Evolutionary conservation across 1,140 invertebrate genomes (phyloP), one percentile per base, ranked within the genome.

Genomic region (Sitobion miscanthi): DNA sequence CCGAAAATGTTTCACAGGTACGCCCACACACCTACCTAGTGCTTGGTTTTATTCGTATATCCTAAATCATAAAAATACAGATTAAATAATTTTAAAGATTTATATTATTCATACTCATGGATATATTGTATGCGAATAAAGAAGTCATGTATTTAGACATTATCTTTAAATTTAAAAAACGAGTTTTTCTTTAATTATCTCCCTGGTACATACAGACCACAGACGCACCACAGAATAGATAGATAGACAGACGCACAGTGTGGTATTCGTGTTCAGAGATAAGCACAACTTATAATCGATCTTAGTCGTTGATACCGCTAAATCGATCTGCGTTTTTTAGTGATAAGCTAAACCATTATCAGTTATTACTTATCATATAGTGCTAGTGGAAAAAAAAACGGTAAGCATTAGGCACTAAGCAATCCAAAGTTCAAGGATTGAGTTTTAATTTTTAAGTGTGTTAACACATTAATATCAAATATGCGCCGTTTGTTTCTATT

Each of bases 381-480:
- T 20, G 42, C 3, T 14, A 90, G 38, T 69, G 52, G 87, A 38
- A 57, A 90, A 25, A 25, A 69, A 45, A 57, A 90, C 88, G 23
- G 54, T 62, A 45, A 85, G 52, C 47, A 69, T 2, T 30, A 1
- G 1, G 52, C 47, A 69, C 8, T 30, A 1, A 17, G 9, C 25
- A 91, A 38, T 92, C 9, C 91, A 86, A 93, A 93, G 91, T 93
- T 86, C 91, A 93, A 93, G 90, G 82, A 86, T 86, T 38, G 11
- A 54, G 49, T 87, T 93, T 30, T n/a, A 88, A 88, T 21, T 21
- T 23, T 52, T 86, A 30, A 87, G 0, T 8, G 1, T 52, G n/a
- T 69, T n/a, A n/a, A 69, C 14, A n/a, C 3, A n/a, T 11, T n/a
- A 69, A n/a, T n/a, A 52, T 35, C 45, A 85, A 47, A 87, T 87